Evolutionary conservation across 2,888 invertebrate species (phyloP).

Genomic region (Heliconius erato): DNA sequence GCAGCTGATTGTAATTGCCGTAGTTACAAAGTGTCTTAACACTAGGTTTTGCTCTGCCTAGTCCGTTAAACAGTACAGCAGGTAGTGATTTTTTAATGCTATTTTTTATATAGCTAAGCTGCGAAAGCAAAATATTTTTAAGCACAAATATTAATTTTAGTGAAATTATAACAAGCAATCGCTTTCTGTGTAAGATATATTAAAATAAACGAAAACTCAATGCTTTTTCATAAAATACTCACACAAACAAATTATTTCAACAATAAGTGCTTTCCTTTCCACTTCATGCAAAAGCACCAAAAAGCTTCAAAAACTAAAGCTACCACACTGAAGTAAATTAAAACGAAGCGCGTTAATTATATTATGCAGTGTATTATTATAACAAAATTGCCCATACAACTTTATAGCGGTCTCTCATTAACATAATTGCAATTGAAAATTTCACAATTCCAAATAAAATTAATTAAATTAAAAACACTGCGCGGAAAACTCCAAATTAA

Average conservation of each 20-base stretch:
- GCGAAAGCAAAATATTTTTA: too few species aligned
- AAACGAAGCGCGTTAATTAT: slow-evolving; percentile 17
- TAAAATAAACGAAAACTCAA: too few species aligned
- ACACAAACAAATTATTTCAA: neutral
- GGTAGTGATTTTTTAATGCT: too few species aligned
- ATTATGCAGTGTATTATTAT: slow-evolving; percentile 18
- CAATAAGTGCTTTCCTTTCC: neutral
- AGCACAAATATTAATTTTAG: too few species aligned
- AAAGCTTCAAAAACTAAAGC: slow-evolving; percentile 2
- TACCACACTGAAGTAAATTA: slow-evolving; percentile 13
- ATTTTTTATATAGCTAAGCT: too few species aligned
- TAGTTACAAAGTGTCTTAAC: too few species aligned
- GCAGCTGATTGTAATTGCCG: too few species aligned
- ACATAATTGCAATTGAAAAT: slow-evolving; percentile 35
- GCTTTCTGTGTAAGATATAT: too few species aligned
- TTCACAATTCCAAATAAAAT: slow-evolving; percentile 33
- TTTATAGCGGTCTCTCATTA: slow-evolving; percentile 28
- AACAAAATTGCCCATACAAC: slow-evolving; percentile 22
- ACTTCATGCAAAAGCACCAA: neutral
- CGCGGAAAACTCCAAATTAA: slow-evolving; percentile 11
- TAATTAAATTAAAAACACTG: slow-evolving; percentile 25
- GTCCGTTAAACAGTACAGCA: too few species aligned
- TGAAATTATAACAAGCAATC: too few species aligned
- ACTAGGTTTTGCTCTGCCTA: too few species aligned
- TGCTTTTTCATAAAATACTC: too few species aligned